Evolutionary conservation across 2,113 vertebrate species (phyloP).

Genomic region (Chaetops frenatus): DNA sequence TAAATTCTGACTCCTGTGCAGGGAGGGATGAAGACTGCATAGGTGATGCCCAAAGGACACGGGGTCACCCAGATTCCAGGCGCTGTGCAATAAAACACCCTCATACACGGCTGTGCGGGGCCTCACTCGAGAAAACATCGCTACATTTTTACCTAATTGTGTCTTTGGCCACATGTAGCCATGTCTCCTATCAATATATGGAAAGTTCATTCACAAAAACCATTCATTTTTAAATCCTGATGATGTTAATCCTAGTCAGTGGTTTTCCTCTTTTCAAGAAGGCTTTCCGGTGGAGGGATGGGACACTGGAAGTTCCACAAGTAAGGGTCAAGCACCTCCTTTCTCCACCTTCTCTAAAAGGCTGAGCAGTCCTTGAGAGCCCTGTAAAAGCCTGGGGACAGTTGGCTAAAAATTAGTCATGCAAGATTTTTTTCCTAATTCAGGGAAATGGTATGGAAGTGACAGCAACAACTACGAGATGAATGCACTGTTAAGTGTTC

Average conservation of each 20-base stretch:
- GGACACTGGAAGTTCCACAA: not conserved
- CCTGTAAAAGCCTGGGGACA: no score
- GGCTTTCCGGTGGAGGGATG: not conserved
- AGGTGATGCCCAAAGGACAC: not conserved
- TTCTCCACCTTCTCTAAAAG: not conserved
- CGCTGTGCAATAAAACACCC: not conserved
- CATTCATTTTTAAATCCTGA: not conserved
- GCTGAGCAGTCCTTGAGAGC: not conserved
- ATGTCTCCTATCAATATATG: not conserved
- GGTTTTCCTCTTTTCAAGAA: not conserved
- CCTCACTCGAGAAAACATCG: not conserved
- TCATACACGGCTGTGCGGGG: rapidly evolving
- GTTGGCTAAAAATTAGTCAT: not conserved
- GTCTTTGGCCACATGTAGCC: not conserved
- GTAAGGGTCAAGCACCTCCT: not conserved
- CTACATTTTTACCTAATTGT: not conserved
- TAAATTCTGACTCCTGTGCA: not conserved
- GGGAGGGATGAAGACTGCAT: not conserved
- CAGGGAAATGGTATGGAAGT: not conserved
- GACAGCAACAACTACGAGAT: not conserved
- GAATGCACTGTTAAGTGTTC: not conserved
- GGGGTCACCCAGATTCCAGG: not conserved
- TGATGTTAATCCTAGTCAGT: not conserved
- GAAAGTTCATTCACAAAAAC: not conserved
- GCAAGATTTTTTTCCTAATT: not conserved